These are phyloP conservation scores for Oryzias javanicus DNA, from an alignment of 2,113 vertebrate species.

Conservation along the genomic window DNA sequence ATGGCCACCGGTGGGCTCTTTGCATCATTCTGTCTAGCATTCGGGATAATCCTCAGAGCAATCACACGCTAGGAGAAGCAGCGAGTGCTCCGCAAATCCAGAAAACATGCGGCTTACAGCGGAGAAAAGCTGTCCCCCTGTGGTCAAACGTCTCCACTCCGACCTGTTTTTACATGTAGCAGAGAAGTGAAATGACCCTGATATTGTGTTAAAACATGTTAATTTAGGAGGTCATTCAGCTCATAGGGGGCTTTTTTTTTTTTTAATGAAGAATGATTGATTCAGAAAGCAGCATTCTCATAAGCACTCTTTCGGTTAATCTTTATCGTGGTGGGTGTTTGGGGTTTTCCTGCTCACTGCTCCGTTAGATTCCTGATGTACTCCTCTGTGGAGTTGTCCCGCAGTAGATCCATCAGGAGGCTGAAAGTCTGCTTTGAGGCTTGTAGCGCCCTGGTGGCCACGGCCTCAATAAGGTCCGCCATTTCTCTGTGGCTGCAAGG, in stretches of 20 bases:
- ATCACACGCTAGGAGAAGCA: slow-evolving; percentile 70
- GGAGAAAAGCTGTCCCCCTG: slow-evolving; percentile 60
- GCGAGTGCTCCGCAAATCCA: slow-evolving; percentile 53
- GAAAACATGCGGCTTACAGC: slow-evolving; percentile 69
- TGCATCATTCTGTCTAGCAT: slow-evolving; percentile 67
- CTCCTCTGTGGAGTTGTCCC: slow-evolving; percentile 57
- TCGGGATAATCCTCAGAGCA: slow-evolving; percentile 70
- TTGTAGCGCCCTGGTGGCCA: slow-evolving; percentile 66
- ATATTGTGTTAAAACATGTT: slow-evolving; percentile 19
- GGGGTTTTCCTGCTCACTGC: slow-evolving; percentile 63
- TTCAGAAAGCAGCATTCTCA: slow-evolving; percentile 16
- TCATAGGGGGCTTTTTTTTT: slow-evolving; percentile 30
- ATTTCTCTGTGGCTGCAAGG: slow-evolving; percentile 63
- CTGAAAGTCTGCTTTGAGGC: slow-evolving; percentile 71
- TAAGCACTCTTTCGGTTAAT: slow-evolving; percentile 14
- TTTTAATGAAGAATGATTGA: slow-evolving; percentile 19
- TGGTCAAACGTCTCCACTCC: slow-evolving; percentile 66
- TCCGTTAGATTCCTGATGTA: slow-evolving; percentile 74
- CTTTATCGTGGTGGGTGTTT: slow-evolving; percentile 17
- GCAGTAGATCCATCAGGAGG: slow-evolving; percentile 75
- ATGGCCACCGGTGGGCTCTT: slow-evolving; percentile 64
- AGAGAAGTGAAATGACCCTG: slow-evolving; percentile 44
- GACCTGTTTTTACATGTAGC: slow-evolving; percentile 30
- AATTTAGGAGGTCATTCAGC: slow-evolving; percentile 31
- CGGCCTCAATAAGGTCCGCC: slow-evolving; percentile 59